These are phyloP conservation scores for Tetramorium alpestre DNA, from an alignment of 1,140 invertebrate species.

Conservation along the genomic window DNA sequence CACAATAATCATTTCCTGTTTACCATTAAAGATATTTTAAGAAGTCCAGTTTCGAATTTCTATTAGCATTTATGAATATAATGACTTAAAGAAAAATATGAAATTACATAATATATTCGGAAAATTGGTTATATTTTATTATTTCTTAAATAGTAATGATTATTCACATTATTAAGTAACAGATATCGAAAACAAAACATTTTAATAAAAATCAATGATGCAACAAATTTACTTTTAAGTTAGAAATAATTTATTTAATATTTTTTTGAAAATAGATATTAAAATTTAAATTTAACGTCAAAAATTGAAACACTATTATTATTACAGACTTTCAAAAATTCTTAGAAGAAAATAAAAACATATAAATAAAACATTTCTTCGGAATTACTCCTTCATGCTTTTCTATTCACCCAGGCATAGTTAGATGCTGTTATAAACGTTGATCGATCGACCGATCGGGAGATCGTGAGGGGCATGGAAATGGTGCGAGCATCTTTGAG, in stretches of 20 bases:
- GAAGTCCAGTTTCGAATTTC: not conserved
- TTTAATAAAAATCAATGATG: not conserved
- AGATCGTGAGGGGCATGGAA: constrained; percentile 16
- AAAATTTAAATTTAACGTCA: not conserved
- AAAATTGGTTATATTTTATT: not conserved
- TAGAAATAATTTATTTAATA: not conserved
- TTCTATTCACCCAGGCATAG: not conserved
- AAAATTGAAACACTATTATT: not conserved
- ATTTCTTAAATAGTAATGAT: not conserved
- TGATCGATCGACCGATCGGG: not conserved
- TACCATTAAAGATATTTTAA: not conserved
- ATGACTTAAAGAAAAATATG: not conserved
- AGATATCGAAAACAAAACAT: not conserved
- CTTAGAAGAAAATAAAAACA: not conserved
- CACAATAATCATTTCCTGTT: not conserved
- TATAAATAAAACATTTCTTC: not conserved
- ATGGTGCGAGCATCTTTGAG: constrained; percentile 46
- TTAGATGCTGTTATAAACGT: not conserved
- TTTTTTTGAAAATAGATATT: not conserved
- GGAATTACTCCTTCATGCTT: not conserved
- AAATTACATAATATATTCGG: not conserved
- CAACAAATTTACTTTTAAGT: not conserved
- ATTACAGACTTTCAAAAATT: not conserved
- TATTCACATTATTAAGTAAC: not conserved
- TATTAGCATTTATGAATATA: not conserved